Evolutionary conservation across 2,113 vertebrate genomes (phyloP), one percentile per base, ranked within the genome.

Genomic region (Chelonoidis abingdonii): DNA sequence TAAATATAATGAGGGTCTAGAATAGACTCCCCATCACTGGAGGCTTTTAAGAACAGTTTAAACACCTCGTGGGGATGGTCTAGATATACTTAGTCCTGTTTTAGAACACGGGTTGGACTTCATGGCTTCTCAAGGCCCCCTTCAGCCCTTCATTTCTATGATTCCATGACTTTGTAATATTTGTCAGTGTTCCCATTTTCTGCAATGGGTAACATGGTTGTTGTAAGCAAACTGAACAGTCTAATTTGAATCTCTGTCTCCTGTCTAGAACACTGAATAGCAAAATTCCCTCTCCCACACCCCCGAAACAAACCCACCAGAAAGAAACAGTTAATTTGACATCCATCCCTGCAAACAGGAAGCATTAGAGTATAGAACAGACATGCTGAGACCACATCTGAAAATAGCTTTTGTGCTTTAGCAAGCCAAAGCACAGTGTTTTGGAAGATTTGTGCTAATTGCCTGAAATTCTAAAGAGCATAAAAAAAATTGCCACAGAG

Each of bases 401-500:
- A 47, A 81, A 90, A 83, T 89, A 84, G 75, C 0, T 6, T 80
- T 47, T 59, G 38, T 80, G 35, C 53, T 87, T 88, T 92, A 69
- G 41, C 10, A 86, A 92, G 6, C 0, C 4, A 16, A 92, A 44
- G 6, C 57, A 87, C 52, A 62, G 59, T 25, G 41, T 82, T 81
- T 76, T 72, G 35, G 52, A 52, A 44, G 35, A 7, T 85, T 75
- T 87, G 53, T 10, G 31, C 38, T 17, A 56, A 22, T 54, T 88
- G 11, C 57, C 89, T 38, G 25, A 94, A 95, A 80, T 86, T 49
- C n/a, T 87, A 80, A 90, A 84, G 21, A 44, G 56, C 84, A 6
- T 49, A 49, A 14, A n/a, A 41, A 89, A 53, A 87, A 84, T 27
- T 52, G n/a, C 80, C 44, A 31, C 19, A 53, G 5, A 2, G 8